Evolutionary conservation across 2,113 vertebrate genomes (phyloP), one percentile per base, ranked within the genome.

Genomic region (Gymnogyps californianus): DNA sequence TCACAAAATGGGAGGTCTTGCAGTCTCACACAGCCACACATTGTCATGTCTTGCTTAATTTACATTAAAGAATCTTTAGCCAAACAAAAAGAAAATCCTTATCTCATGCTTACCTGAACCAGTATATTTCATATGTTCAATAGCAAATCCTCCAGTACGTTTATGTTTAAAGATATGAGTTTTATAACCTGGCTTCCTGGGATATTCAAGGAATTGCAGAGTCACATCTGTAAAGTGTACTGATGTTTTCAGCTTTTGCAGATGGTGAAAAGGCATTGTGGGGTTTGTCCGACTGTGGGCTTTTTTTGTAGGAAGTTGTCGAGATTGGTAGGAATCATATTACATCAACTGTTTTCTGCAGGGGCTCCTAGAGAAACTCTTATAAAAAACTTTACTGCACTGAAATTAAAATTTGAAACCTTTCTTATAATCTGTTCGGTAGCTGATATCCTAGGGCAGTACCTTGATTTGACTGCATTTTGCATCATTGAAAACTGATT

Each of bases 381-480:
- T 69, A 52, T 26, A 47, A 95, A 93, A 90, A 80, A 21, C 44
- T 78, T 76, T 12, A 46, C 46, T 76, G 70, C 40, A 40, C 44
- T 67, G 57, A 87, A 96, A 93, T 91, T 91, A 94, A 91, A 87
- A 94, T 92, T 66, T 87, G 78, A 87, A 87, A 81, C 46, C 36
- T 58, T 83, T 93, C 88, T 70, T 70, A 17, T 87, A 93, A 91
- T 78, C 83, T 81, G 20, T 78, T 89, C 83, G 64, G 26, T 83
- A 58, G 64, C 59, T 78, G 69, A 80, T 94, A 66, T 94, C 80
- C 87, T 96, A 95, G 65, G 61, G 87, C 81, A 82, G 22, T 78
- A 55, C 47, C 83, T 93, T 84, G 81, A 93, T 86, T 97, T 90
- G 79, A 86, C 87, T 95, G 91, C 82, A 74, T 83, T 95, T 96